Evolutionary conservation across 2,888 invertebrate species (phyloP), one percentile per base, ranked within the genome.

Genomic region (Pterostichus niger): DNA sequence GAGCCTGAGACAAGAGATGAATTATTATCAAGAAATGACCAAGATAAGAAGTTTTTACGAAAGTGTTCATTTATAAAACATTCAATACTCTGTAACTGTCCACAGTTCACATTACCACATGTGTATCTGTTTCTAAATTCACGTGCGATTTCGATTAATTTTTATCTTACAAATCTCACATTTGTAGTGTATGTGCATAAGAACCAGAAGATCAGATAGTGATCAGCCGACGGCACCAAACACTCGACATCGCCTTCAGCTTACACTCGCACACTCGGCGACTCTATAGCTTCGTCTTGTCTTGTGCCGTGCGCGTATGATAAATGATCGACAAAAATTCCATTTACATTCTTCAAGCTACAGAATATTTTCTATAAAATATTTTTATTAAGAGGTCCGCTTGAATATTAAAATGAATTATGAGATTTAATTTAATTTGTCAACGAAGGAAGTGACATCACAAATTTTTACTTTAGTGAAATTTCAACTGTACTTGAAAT

Each of bases 241-340:
- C 40, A 7, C 6, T 40, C 40, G 40, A 6, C 3, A 24, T 40
- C 40, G 40, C 7, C 40, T 40, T 40, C 40, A 40, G 24, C 3
- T 7, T 9, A 40, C 2, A 40, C 40, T 40, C 40, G 9, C 40
- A 40, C 40, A 40, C 24, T 24, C 24, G 24, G 24, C 40, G 40
- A 7, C 6, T 9, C 40, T 9, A 40, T 40, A 9, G 0, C 40
- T 40, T 7, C 40, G 15, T 17, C 46, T 24, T 71, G 44, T 44
- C 46, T 24, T 71, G n/a, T 46, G 46, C 71, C 40, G 59, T 71
- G 71, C 17, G 15, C 49, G 10, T 49, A 75, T 75, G 75, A 75
- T 75, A 75, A 75, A 75, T 75, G 75, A 71, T 71, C 15, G 44
- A 71, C 68, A 71, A 71, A 71, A 71, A 71, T 71, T 71, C 68